These are phyloP conservation scores for Cabera pusaria DNA, from an alignment of 2,888 invertebrate genomes.

Conservation along the genomic window DNA sequence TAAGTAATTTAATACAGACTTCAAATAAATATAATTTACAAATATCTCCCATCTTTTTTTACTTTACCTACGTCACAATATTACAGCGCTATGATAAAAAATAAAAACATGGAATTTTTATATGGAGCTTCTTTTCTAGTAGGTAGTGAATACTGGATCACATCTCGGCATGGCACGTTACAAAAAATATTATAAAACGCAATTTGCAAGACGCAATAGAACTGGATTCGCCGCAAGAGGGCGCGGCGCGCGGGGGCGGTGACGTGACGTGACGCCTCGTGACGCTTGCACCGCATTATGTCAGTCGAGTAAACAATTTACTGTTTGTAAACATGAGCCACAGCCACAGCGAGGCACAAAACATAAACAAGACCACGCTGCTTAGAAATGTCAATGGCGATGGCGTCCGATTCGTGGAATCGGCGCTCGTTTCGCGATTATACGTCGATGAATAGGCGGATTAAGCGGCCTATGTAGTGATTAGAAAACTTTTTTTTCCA, in stretches of 20 bases:
- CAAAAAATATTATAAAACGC: slow-evolving; percentile 11
- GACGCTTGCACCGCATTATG: slow-evolving; percentile 58
- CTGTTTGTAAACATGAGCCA: slow-evolving; percentile 74
- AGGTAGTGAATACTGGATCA: neutral
- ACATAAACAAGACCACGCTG: slow-evolving; percentile 72
- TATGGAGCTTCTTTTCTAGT: no score
- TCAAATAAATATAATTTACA: no score
- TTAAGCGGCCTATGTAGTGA: slow-evolving; percentile 1
- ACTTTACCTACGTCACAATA: no score
- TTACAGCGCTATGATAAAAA: no score
- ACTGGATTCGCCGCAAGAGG: slow-evolving; percentile 54
- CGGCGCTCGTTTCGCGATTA: slow-evolving; percentile 40
- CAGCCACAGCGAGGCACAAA: slow-evolving; percentile 43
- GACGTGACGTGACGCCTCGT: slow-evolving; percentile 45
- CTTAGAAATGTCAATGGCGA: slow-evolving; percentile 62
- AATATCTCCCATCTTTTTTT: no score
- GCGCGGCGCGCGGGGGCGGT: slow-evolving; percentile 41
- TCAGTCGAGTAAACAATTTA: slow-evolving; percentile 70
- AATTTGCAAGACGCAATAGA: slow-evolving; percentile 56
- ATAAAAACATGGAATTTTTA: no score
- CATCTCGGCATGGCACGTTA: slow-evolving; percentile 4
- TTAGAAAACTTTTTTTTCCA: no score
- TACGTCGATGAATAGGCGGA: slow-evolving; percentile 23
- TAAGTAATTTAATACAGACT: no score
- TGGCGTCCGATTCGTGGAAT: slow-evolving; percentile 51